Conservation (phyloP, 2,888 invertebrate species). For the Monopis laevigella region DNA sequence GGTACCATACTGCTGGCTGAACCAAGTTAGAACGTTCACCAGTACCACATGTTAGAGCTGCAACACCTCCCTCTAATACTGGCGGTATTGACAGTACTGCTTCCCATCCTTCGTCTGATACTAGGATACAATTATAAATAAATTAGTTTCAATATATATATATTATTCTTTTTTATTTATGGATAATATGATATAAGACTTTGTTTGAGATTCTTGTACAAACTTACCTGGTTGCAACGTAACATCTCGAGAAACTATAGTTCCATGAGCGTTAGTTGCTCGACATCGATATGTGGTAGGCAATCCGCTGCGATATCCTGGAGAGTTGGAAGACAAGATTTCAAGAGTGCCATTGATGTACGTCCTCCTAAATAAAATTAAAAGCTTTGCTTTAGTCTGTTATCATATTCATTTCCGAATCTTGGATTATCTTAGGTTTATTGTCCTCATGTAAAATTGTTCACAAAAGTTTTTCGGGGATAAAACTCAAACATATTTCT, state of each 20-base stretch:
- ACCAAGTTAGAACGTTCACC: constrained; percentile 17
- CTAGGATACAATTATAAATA: constrained; percentile 24
- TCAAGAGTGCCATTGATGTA: constrained; percentile 43
- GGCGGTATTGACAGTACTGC: constrained; percentile 25
- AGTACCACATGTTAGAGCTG: constrained; percentile 32
- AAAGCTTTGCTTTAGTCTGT: no score
- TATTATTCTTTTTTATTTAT: background rate
- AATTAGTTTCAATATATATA: background rate
- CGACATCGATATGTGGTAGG: constrained; percentile 67
- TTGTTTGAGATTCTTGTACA: background rate
- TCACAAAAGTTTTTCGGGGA: background rate
- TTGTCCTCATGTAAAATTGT: no score
- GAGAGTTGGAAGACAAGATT: constrained; percentile 25
- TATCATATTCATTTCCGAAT: no score
- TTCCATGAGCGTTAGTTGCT: constrained; percentile 79
- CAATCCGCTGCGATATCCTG: constrained; percentile 15
- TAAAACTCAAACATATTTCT: no score
- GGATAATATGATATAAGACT: no score
- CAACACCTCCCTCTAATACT: constrained; percentile 36
- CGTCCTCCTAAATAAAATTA: no score
- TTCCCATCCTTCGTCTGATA: constrained; percentile 33
- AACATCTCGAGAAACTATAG: constrained; percentile 79
- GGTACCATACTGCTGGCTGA: constrained; percentile 35
- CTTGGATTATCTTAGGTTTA: no score
- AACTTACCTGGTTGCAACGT: constrained; percentile 75